These are phyloP conservation scores for Acromyrmex charruanus DNA, from an alignment of 1,140 invertebrate genomes.

Conservation along the genomic window DNA sequence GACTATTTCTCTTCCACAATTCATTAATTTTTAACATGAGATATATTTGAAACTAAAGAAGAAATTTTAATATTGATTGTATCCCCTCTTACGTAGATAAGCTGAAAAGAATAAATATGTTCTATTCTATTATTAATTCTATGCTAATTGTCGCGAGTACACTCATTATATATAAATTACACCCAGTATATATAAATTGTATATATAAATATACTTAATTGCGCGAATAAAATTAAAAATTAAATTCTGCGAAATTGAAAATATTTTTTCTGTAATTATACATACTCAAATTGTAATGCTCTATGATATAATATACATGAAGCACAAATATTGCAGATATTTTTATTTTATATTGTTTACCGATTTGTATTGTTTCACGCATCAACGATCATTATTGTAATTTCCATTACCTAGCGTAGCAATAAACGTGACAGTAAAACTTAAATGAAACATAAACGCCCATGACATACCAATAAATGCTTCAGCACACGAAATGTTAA, in stretches of 20 bases:
- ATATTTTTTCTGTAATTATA: too few species aligned
- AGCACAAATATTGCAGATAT: constrained; percentile 31
- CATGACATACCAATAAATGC: constrained; percentile 49
- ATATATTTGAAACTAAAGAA: not conserved
- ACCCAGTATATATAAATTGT: too few species aligned
- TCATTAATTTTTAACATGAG: not conserved
- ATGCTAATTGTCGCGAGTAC: too few species aligned
- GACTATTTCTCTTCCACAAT: not conserved
- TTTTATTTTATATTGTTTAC: not conserved
- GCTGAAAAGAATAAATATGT: too few species aligned
- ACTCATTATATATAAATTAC: too few species aligned
- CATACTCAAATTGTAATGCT: not conserved
- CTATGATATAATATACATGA: not conserved
- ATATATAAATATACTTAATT: too few species aligned
- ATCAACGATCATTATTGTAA: constrained; percentile 42
- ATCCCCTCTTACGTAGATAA: too few species aligned
- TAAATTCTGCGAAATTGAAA: not conserved
- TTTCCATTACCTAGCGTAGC: constrained; percentile 31
- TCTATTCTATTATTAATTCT: too few species aligned
- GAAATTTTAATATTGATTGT: not conserved
- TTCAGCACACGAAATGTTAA: constrained; percentile 45
- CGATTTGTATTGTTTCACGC: constrained; percentile 35
- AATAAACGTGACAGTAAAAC: constrained; percentile 54
- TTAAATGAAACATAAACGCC: constrained; percentile 60
- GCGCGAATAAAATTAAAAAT: too few species aligned